Base-by-base conservation (phyloP, 2,113 vertebrate species). In the Mus spicilegus region DNA sequence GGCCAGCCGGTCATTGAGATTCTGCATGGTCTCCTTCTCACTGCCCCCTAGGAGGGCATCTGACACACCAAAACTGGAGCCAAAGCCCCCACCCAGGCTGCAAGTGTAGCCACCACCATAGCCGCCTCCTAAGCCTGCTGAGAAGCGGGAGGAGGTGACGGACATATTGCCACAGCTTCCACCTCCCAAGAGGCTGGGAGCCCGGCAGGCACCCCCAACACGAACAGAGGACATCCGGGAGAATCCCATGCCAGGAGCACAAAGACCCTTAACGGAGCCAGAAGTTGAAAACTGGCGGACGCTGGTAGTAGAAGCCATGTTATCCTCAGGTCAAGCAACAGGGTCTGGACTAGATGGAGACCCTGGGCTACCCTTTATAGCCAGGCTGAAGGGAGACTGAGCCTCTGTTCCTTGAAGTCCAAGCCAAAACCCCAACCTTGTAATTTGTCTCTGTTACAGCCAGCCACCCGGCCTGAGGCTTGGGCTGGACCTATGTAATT, bases 1-100 rank as follows among this genome's bases (percentile, higher is more conserved):
- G 67, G 99, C 99, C 98, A 99, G 97, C 49, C 99, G 99, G 86
- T 99, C 98, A 17, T 99, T 99, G 97, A 99, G 99, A 96, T 98
- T 98, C 97, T 98, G 98, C 98, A 98, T 99, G 75, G 98, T 98
- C 82, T 98, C 98, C 98, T 99, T 99, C 94, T 99, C 98, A 0
- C 98, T 77, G 0, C 97, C 98, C 0, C 54, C 96, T 12, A 98
- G 90, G 69, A 98, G 96, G 51, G 94, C 97, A 1, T 98, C 98
- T 0, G 96, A 96, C 0, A 97, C 82, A 0, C 96, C 96, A 4
- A 97, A 95, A 51, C 46, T 90, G 33, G 89, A 90, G 84, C 92
- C 73, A 17, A 87, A 98, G 92, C 97, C 87, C 22, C 94, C 94
- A 0, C 97, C 97, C 72, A 94, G 82, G 91, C 36, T 96, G 63